These are phyloP conservation scores for Bemisia tabaci DNA, from an alignment of 1,140 invertebrate species.

Conservation along the genomic window DNA sequence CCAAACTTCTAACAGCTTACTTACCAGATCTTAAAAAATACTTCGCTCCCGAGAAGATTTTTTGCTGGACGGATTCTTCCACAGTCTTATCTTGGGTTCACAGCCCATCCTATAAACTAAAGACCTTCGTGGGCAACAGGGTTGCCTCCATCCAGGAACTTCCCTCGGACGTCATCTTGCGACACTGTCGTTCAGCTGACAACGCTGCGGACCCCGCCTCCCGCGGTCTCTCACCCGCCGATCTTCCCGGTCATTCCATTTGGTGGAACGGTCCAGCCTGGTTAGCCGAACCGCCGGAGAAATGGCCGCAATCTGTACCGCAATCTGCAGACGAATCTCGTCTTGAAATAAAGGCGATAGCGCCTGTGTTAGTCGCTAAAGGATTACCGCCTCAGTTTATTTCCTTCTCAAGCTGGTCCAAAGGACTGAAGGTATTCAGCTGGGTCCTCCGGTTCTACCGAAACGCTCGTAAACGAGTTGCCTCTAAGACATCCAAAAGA, in stretches of 20 bases:
- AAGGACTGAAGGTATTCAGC: no score
- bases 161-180: conserved; percentile 3
- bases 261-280: conserved; percentile 18
- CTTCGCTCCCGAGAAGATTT: neutral
- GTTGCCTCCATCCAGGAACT: conserved; percentile 20
- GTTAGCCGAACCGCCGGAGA: no score
- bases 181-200: conserved; percentile 5
- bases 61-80: conserved; percentile 16
- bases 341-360: no score
- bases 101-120: conserved; percentile 17
- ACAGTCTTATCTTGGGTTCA: conserved; percentile 20
- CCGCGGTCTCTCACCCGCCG: conserved; percentile 3
- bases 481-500: no score
- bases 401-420: no score
- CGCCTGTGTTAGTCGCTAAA: no score
- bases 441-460: no score
- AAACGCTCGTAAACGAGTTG: no score
- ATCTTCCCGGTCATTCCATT: conserved; percentile 2
- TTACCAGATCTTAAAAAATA: neutral
- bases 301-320: conserved; percentile 1
- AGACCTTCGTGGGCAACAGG: conserved; percentile 27
- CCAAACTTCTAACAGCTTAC: neutral
- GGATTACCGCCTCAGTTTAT: no score
- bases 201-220: conserved; percentile 13
- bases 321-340: no score